A percentile compares a stretch with the other conserved stretches of the same genome.
Evolutionary conservation across 2,888 invertebrate genomes (phyloP).

Genomic region (Mellilla xanthometata): DNA sequence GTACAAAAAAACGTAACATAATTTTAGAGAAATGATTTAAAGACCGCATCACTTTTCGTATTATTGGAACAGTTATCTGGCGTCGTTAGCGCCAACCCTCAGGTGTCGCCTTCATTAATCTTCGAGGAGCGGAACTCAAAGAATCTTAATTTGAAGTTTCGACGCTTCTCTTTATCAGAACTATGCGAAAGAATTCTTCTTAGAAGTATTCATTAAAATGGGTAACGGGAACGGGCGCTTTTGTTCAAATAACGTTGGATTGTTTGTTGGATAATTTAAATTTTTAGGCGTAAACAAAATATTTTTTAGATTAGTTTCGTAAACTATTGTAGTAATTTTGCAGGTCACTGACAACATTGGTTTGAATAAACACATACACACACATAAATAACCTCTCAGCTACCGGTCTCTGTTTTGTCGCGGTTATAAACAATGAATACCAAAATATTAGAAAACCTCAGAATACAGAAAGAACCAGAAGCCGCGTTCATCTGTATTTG

Average conservation of each 20-base stretch:
- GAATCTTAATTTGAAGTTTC: conserved; percentile 83
- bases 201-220: conserved; percentile 71
- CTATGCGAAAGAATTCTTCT: conserved; percentile 77
- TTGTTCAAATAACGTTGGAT: conserved; percentile 35
- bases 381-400: no score
- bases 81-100: conserved; percentile 66
- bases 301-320: background rate
- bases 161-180: conserved; percentile 77
- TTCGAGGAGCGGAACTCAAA: conserved; percentile 74
- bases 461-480: no score
- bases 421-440: no score
- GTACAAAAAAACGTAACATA: no score
- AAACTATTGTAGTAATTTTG: no score
- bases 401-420: no score
- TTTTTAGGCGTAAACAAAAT: conserved; percentile 12
- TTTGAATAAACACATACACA: no score
- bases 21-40: conserved; percentile 3
- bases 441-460: no score
- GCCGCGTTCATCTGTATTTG: no score
- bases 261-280: conserved; percentile 28
- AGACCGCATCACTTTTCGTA: conserved; percentile 42
- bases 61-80: conserved; percentile 64
- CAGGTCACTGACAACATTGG: no score
- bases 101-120: conserved; percentile 80
- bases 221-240: conserved; percentile 47